phyloP scores from a whole-genome alignment of 2,888 invertebrate genomes.

The Cryptosula pallasiana region DNA sequence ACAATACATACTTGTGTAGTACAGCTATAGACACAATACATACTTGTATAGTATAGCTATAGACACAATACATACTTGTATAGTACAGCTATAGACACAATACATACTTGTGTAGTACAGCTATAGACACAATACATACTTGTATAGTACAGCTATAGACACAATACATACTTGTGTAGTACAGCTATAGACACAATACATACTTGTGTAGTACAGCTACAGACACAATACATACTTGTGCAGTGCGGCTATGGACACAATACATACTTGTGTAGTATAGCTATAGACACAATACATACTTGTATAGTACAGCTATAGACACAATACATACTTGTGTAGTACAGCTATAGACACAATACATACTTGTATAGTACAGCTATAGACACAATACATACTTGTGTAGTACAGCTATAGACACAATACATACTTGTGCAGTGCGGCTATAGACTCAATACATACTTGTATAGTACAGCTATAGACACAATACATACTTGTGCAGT shows the following conservation, averaged over 20 bases:
- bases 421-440: constrained; percentile 74
- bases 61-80: constrained; percentile 78
- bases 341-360: constrained; percentile 94
- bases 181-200: constrained; percentile 94
- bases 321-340: constrained; percentile 75
- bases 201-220: constrained; percentile 82
- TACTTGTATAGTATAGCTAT: constrained; percentile 81
- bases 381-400: constrained; percentile 78
- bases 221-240: constrained; percentile 78
- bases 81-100: constrained; percentile 92
- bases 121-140: constrained; percentile 79
- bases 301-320: constrained; percentile 89
- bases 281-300: constrained; percentile 79
- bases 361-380: constrained; percentile 81
- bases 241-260: constrained; percentile 89
- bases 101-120: constrained; percentile 76
- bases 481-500: constrained; percentile 75
- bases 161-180: constrained; percentile 75
- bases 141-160: constrained; percentile 89
- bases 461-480: constrained; percentile 89
- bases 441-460: constrained; percentile 79
- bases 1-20: constrained; percentile 75
- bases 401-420: constrained; percentile 92
- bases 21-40: constrained; percentile 94
- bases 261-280: constrained; percentile 76